phyloP scores from a whole-genome alignment of 2,113 vertebrate genomes.

The Oreochromis niloticus region DNA sequence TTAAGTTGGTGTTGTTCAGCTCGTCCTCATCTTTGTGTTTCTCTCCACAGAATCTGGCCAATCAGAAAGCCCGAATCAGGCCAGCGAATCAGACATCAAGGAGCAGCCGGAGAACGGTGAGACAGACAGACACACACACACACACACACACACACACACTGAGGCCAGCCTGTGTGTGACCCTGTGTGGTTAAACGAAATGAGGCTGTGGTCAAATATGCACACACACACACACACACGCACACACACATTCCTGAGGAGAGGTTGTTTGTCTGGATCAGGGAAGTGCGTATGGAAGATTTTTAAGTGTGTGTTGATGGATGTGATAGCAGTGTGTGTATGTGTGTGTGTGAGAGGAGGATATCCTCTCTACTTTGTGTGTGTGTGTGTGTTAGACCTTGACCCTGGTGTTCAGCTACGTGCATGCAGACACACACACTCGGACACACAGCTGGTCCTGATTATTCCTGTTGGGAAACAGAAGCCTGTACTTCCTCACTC shows the following conservation, averaged over 20 bases:
- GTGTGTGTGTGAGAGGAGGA: not conserved
- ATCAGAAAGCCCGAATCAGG: constrained; percentile 96
- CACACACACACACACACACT: not conserved
- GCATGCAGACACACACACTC: not conserved
- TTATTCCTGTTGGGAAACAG: not conserved
- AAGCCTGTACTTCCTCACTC: not conserved
- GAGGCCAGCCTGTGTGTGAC: not conserved
- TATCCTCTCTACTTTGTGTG: not conserved
- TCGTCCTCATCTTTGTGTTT: not conserved
- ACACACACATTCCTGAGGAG: not conserved
- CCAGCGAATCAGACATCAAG: constrained; percentile 95
- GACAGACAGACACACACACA: not conserved
- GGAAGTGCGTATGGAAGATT: not conserved
- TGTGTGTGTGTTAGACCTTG: not conserved
- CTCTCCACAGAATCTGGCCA: constrained; percentile 83
- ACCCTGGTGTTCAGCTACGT: not conserved
- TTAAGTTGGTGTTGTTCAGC: not conserved
- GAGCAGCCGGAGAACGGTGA: constrained; percentile 98
- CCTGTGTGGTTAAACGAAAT: not conserved
- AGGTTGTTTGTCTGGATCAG: not conserved
- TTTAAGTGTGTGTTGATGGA: not conserved
- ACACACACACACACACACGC: not conserved
- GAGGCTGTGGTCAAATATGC: not conserved
- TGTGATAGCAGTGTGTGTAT: not conserved
- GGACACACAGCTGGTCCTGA: not conserved